Base-by-base conservation (phyloP, 2,888 invertebrate genomes). In the Adela reaumurella region DNA sequence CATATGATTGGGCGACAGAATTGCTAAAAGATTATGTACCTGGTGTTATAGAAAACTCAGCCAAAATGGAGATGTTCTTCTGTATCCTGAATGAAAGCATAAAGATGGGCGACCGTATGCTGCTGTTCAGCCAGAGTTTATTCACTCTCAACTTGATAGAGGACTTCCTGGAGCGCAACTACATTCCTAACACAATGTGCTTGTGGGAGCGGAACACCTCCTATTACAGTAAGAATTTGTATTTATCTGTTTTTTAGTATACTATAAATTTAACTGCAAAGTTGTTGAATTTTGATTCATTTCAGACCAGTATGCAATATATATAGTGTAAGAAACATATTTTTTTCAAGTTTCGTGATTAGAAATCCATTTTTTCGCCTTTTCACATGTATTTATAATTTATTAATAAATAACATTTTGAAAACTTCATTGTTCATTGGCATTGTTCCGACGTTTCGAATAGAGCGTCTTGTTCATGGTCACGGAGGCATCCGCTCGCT, bases 101-200 rank as follows among this genome's bases (percentile, higher is more conserved):
- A 48, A 82, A 83, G 51, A 68, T 90, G 52, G 94, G 94, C 1
- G 98, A 99, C 71, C 88, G 97, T 53, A 81, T 98, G 50, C 79
- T 99, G 49, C 85, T 98, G 3, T 99, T 99, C 68, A 97, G 97
- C 59, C 97, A 98, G 69, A 97, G 96, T 60, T 81, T 99, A 51
- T 89, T 97, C 58, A 98, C 98, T 1, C 74, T 99, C 55, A 94
- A 96, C 81, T 83, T 97, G 52, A 92, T 99, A 53, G 98, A 99
- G 79, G 91, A 94, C 63, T 95, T 94, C 67, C 81, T 98, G 54
- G 89, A 90, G 62, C 84, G 83, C 61, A 87, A 86, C 59, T 76
- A 70, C 54, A 83, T 88, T 58, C 87, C 87, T 2, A 89, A 87
- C 8, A 84, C 83, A 17, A 82, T 83, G 46, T 85, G 87, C 56